Conservation (phyloP, 2,888 invertebrate genomes). For the Melangyna quadrimaculata region DNA sequence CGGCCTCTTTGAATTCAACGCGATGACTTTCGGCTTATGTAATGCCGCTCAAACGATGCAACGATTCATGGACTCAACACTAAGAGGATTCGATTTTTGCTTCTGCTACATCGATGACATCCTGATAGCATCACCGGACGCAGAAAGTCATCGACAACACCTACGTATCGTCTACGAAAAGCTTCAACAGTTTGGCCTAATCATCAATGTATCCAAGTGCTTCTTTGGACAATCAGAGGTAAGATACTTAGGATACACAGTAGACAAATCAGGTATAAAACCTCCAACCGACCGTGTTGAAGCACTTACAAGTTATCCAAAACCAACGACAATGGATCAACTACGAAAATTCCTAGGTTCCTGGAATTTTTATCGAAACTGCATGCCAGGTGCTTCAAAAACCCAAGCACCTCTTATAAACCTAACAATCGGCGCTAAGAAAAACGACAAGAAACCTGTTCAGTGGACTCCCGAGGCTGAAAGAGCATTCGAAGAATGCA, state of each 20-base stretch:
- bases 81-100: constrained; percentile 52
- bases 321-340: constrained; percentile 11
- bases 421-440: constrained; percentile 15
- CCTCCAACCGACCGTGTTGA: constrained; percentile 34
- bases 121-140: too few relatives aligned
- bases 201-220: too few relatives aligned
- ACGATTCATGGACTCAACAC: background rate
- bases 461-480: background rate
- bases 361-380: constrained; percentile 40
- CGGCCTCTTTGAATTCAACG: too few relatives aligned
- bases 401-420: too few relatives aligned
- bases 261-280: constrained; percentile 5
- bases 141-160: too few relatives aligned
- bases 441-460: constrained; percentile 26
- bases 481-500: constrained; percentile 26
- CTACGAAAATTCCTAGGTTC: constrained; percentile 36
- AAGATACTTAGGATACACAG: constrained; percentile 26
- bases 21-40: too few relatives aligned
- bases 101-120: too few relatives aligned
- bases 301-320: constrained; percentile 1
- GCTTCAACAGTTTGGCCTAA: too few relatives aligned
- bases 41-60: too few relatives aligned
- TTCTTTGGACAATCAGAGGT: constrained; percentile 18
- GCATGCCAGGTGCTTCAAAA: constrained; percentile 22
- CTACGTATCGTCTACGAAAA: too few relatives aligned